Percentiles rank a stretch among this genome's conserved stretches.
Conservation (phyloP, 2,888 invertebrate genomes). For the Phytoseiulus persimilis region DNA sequence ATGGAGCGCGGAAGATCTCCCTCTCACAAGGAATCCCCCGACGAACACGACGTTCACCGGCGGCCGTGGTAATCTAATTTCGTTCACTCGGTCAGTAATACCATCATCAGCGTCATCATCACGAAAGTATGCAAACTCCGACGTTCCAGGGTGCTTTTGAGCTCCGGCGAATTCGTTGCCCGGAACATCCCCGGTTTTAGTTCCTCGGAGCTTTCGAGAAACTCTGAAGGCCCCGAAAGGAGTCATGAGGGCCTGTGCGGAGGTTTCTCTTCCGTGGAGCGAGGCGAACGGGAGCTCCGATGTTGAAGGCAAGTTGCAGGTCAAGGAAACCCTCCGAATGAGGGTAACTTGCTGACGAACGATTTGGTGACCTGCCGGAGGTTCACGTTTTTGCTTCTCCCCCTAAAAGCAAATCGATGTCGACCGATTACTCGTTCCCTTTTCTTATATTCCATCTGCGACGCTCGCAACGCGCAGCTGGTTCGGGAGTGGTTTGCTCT, state of each 20-base stretch:
- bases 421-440: not conserved
- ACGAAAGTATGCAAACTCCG: not conserved
- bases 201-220: not conserved
- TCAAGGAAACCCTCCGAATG: not conserved
- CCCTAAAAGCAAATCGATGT: not conserved
- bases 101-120: not conserved
- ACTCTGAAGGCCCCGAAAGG: not conserved
- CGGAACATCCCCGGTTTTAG: not conserved
- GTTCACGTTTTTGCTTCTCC: not conserved
- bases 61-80: too few species aligned
- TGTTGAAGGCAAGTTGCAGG: not conserved
- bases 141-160: not conserved
- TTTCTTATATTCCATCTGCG: not conserved
- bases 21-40: not conserved
- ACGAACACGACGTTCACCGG: not conserved
- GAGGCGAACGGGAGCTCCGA: not conserved
- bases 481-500: not conserved
- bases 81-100: not conserved
- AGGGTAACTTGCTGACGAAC: not conserved
- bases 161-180: not conserved
- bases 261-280: not conserved
- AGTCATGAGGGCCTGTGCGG: not conserved
- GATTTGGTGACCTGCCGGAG: not conserved
- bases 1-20: not conserved
- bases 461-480: not conserved